phyloP scores from a whole-genome alignment of 2,113 vertebrate species.

The Bothrops jararaca region DNA sequence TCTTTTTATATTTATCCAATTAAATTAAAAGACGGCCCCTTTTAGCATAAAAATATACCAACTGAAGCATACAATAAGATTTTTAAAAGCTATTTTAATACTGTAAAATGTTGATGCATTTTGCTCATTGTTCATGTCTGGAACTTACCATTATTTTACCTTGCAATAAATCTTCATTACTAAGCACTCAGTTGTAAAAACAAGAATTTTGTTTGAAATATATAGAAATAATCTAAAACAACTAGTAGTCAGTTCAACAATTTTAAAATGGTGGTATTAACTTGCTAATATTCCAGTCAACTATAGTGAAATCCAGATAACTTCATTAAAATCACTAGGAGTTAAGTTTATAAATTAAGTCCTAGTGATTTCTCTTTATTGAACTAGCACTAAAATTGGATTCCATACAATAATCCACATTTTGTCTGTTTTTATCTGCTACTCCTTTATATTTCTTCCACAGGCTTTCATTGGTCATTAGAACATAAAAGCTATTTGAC shows the following conservation, averaged over 20 bases:
- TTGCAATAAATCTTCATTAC: not conserved
- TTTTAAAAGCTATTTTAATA: conserved; percentile 22
- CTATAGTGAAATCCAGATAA: not conserved
- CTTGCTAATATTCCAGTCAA: not conserved
- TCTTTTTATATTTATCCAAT: not conserved
- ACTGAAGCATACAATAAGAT: not conserved
- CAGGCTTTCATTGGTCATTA: not conserved
- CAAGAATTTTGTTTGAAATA: not conserved
- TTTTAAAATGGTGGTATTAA: not conserved
- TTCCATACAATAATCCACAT: not conserved
- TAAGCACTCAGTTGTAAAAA: conserved; percentile 16
- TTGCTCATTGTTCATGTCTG: not conserved
- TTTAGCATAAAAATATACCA: not conserved
- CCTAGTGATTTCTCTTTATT: not conserved
- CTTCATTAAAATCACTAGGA: not conserved
- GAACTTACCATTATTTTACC: not conserved
- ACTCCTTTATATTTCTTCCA: conserved; percentile 8
- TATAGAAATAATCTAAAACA: not conserved
- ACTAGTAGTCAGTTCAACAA: not conserved
- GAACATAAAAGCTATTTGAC: conserved; percentile 8
- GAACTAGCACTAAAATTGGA: not conserved
- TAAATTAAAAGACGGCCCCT: not conserved
- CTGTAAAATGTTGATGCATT: conserved; percentile 24
- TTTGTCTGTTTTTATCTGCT: not conserved
- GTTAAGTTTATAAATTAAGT: not conserved